Evolutionary conservation across 1,140 invertebrate genomes (phyloP).

Genomic region (Drosophila hydei): DNA sequence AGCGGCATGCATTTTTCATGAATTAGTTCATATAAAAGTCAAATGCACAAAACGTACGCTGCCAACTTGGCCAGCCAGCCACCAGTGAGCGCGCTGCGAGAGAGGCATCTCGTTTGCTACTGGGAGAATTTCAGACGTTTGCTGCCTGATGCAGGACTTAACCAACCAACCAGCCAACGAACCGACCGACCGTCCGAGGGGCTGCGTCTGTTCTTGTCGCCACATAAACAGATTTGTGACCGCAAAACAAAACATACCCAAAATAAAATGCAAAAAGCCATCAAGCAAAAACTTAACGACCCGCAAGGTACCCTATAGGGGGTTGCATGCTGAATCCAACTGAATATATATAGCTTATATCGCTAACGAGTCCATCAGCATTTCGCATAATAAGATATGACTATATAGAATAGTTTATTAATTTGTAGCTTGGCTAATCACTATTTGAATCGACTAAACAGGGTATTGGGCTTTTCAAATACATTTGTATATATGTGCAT

Average conservation of each 20-base stretch:
- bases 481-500: no score
- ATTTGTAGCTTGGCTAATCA: no score
- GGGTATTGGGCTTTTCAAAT: slow-evolving; percentile 16
- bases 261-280: slow-evolving; percentile 20
- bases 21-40: slow-evolving; percentile 82
- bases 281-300: not conserved
- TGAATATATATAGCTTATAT: not conserved
- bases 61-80: slow-evolving; percentile 38
- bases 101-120: not conserved
- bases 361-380: not conserved
- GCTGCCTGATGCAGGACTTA: not conserved
- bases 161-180: no score
- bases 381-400: no score
- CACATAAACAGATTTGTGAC: slow-evolving; percentile 75
- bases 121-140: not conserved
- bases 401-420: no score
- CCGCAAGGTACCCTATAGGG: not conserved
- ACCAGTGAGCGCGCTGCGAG: not conserved
- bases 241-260: slow-evolving; percentile 49
- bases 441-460: no score
- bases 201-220: slow-evolving; percentile 12
- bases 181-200: not conserved
- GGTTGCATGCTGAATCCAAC: no score
- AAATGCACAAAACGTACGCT: slow-evolving; percentile 62
- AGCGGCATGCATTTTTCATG: slow-evolving; percentile 74